These are phyloP conservation scores for Tapirus terrestris DNA, from an alignment of 2,113 vertebrate species.

Conservation along the genomic window DNA sequence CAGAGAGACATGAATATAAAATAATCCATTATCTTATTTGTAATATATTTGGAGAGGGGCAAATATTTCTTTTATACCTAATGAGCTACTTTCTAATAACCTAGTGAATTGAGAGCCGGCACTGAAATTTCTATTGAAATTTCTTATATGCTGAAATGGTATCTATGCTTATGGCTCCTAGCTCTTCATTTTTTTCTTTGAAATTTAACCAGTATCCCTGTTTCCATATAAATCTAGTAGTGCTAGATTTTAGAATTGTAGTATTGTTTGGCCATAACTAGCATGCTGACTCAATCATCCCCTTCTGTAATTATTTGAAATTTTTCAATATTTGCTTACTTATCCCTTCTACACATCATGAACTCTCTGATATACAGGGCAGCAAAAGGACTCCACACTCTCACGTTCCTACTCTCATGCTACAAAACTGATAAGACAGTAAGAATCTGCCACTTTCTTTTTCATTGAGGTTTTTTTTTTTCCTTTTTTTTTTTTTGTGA, in stretches of 20 bases:
- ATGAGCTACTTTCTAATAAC: conserved; percentile 23
- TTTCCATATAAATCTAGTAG: background rate
- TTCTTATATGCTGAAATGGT: background rate
- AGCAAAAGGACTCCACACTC: background rate
- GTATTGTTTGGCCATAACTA: background rate
- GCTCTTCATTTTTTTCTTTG: background rate
- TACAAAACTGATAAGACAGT: background rate
- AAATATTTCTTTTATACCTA: background rate
- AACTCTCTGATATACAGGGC: background rate
- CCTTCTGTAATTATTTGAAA: conserved; percentile 17
- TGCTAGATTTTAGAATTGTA: conserved; percentile 1
- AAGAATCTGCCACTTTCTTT: background rate
- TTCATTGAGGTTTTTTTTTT: background rate
- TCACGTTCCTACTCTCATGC: background rate
- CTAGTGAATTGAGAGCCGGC: background rate
- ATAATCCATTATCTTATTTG: background rate
- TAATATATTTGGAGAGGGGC: background rate
- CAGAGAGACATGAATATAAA: background rate
- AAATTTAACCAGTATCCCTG: conserved; percentile 20
- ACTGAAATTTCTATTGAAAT: conserved; percentile 22
- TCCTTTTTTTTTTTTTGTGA: no score
- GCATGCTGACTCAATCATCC: background rate
- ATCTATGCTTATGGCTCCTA: background rate
- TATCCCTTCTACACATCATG: background rate
- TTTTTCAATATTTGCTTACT: background rate